These are phyloP conservation scores for Anoura caudifer DNA, from an alignment of 2,113 vertebrate species.

Conservation along the genomic window DNA sequence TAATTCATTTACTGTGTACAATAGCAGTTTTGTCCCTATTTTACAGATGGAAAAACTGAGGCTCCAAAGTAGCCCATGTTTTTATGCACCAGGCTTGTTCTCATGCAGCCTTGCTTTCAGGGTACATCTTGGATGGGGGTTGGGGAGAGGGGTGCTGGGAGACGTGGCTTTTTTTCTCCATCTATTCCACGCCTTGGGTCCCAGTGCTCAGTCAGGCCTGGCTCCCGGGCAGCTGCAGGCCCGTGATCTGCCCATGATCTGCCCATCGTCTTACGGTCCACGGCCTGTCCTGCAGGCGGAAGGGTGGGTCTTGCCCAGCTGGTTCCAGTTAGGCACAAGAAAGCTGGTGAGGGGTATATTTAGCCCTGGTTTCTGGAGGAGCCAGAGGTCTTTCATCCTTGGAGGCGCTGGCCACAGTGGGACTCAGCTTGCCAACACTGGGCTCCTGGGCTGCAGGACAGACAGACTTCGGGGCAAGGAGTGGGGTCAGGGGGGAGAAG, in stretches of 20 bases:
- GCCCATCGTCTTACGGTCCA: background rate
- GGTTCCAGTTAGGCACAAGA: conserved; percentile 81
- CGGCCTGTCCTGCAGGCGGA: conserved; percentile 48
- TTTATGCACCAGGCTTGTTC: background rate
- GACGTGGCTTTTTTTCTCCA: background rate
- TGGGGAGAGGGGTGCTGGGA: background rate
- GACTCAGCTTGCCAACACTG: conserved; percentile 54
- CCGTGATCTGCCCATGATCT: background rate
- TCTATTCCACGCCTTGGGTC: background rate
- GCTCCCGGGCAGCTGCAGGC: background rate
- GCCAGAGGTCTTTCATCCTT: conserved; percentile 82
- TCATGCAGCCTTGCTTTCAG: background rate
- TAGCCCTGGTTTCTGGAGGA: conserved; percentile 80
- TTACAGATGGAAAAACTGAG: background rate
- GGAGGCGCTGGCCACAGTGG: conserved; percentile 64
- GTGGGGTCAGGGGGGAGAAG: conserved; percentile 34
- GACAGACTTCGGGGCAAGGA: background rate
- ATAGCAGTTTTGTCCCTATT: background rate
- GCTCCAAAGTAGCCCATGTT: background rate
- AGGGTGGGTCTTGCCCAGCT: conserved; percentile 75
- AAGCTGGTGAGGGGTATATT: conserved; percentile 80
- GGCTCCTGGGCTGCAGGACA: conserved; percentile 41
- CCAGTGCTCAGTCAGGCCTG: background rate
- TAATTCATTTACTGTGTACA: background rate
- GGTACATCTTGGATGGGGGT: background rate